phyloP scores from a whole-genome alignment of 2,888 invertebrate genomes.

The Torymus auratus region DNA sequence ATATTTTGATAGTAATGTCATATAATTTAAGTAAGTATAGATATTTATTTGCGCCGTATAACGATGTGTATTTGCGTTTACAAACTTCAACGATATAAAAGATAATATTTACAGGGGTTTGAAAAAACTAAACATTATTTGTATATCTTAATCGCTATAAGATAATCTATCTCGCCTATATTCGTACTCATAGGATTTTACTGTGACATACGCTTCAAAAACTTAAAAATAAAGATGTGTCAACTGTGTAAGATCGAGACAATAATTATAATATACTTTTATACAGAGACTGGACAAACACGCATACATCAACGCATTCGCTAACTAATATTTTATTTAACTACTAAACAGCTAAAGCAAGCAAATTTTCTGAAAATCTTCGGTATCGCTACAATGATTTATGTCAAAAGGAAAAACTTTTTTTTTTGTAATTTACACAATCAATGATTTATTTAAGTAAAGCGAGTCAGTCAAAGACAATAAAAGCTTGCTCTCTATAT shows the following conservation, averaged over 20 bases:
- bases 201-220: constrained; percentile 55
- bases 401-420: constrained; percentile 11
- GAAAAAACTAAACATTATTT: constrained; percentile 59
- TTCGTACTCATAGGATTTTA: constrained; percentile 60
- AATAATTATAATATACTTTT: constrained; percentile 52
- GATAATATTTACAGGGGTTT: constrained; percentile 65
- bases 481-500: constrained; percentile 60
- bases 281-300: constrained; percentile 49
- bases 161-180: constrained; percentile 62
- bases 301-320: constrained; percentile 53
- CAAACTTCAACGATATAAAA: constrained; percentile 71
- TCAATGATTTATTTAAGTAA: constrained; percentile 28
- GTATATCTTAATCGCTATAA: constrained; percentile 57
- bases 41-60: constrained; percentile 65
- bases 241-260: constrained; percentile 54
- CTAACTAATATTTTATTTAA: constrained; percentile 30
- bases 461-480: constrained; percentile 56
- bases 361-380: constrained; percentile 31
- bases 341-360: constrained; percentile 17
- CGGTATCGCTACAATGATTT: constrained; percentile 29
- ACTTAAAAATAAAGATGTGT: constrained; percentile 54
- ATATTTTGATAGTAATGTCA: constrained; percentile 69
- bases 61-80: constrained; percentile 63
- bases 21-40: constrained; percentile 75
- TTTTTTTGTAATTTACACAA: constrained; percentile 25